Evolutionary conservation across 1,140 invertebrate species (phyloP), one percentile per base, ranked within the genome.

Genomic region (Ectropis grisescens): DNA sequence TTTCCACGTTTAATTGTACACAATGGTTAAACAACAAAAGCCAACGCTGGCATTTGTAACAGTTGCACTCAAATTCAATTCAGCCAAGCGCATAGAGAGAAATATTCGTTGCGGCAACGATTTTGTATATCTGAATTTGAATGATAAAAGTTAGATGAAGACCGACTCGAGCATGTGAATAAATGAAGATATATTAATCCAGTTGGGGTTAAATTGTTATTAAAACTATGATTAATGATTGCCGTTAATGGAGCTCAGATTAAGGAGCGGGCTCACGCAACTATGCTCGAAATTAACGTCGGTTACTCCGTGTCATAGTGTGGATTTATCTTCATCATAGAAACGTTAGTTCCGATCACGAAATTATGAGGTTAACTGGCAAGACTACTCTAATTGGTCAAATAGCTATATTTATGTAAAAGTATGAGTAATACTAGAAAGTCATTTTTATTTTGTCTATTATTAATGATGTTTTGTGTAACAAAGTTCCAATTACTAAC

Each of bases 171-270:
- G 47, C 52, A 49, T 46, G 52, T 66, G 64, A 59, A 68, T 64
- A 71, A 60, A 76, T 70, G 69, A 79, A 79, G 69, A 80, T 80
- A 70, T 80, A 80, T 80, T 76, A 72, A 76, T 72, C 62, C 64
- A 68, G 58, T 72, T 65, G 60, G 74, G 71, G 69, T 72, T 80
- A 80, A 76, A 80, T 75, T 72, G 64, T 80, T 75, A 80, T 80
- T 80, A 80, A 79, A 75, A 80, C 70, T 78, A 75, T 78, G 75
- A 80, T 80, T 71, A 80, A 80, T 80, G 70, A 54, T 58, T 51
- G 26, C 39, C 47, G 61, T 69, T 78, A 78, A 78, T 78, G 67
- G 69, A 64, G 55, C 54, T 43, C 55, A 66, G 69, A 70, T 74
- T 75, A 74, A 66, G 68, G 65, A 72, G 53, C 52, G 58, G 58